Conservation (phyloP, 2,113 vertebrate genomes). For the Scytalopus superciliaris region DNA sequence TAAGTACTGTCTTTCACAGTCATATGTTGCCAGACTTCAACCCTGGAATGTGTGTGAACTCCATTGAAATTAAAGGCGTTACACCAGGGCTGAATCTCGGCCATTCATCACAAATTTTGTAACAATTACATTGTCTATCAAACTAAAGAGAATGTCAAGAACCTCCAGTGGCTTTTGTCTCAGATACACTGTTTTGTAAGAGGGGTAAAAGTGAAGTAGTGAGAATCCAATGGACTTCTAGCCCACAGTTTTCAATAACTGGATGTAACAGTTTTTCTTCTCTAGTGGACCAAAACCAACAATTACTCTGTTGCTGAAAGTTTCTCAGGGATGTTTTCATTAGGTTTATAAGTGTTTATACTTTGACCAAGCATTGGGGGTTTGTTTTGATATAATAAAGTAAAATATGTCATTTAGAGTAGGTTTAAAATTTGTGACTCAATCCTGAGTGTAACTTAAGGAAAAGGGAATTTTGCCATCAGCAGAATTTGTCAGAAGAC, state of each 20-base stretch:
- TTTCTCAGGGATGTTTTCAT: slow-evolving; percentile 55
- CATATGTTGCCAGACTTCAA: neutral
- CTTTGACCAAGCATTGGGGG: neutral
- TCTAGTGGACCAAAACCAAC: slow-evolving; percentile 18
- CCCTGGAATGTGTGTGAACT: neutral
- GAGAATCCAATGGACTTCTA: neutral
- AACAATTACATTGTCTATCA: neutral
- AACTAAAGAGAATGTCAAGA: neutral
- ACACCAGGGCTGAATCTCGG: neutral
- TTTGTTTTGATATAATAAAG: slow-evolving; percentile 1
- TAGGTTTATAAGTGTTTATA: slow-evolving; percentile 6
- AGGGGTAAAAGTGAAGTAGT: neutral
- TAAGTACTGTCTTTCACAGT: neutral
- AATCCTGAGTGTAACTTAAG: neutral
- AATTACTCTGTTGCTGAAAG: neutral
- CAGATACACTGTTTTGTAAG: neutral
- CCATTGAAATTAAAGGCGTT: neutral
- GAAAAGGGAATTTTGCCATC: slow-evolving; percentile 48
- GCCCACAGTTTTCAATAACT: neutral
- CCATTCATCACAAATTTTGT: neutral
- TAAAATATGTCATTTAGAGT: neutral
- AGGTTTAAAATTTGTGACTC: slow-evolving; percentile 5
- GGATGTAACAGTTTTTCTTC: neutral
- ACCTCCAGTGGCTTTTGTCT: neutral
- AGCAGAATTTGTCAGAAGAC: neutral